phyloP scores from a whole-genome alignment of 2,888 invertebrate species.

The Lapara coniferarum region DNA sequence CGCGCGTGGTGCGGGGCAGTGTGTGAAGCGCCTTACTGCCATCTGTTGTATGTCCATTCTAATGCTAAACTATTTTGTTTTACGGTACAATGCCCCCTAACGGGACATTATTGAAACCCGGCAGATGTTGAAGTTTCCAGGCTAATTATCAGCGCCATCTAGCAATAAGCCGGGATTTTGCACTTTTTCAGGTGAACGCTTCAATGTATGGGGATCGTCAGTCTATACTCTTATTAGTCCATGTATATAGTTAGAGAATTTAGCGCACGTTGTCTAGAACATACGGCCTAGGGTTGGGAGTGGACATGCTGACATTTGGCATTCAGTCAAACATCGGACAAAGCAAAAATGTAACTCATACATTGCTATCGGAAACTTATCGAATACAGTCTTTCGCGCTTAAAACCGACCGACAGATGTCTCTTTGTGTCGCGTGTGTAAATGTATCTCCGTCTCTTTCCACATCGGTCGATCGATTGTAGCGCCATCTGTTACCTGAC shows the following conservation, averaged over 20 bases:
- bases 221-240: too few relatives aligned
- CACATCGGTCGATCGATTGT: slow-evolving; percentile 18
- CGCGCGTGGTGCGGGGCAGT: too few relatives aligned
- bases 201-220: too few relatives aligned
- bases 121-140: too few relatives aligned
- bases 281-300: neutral
- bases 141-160: too few relatives aligned
- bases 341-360: slow-evolving; percentile 9
- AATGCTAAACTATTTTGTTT: too few relatives aligned
- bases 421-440: slow-evolving; percentile 20
- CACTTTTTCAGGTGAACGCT: too few relatives aligned
- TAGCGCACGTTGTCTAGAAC: neutral
- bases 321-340: slow-evolving; percentile 22
- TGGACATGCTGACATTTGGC: neutral
- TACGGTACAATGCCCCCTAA: too few relatives aligned
- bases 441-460: neutral
- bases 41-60: too few relatives aligned
- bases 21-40: too few relatives aligned
- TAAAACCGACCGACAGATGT: slow-evolving; percentile 17
- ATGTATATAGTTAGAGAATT: slow-evolving; percentile 20
- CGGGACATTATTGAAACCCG: too few relatives aligned
- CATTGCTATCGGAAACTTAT: slow-evolving; percentile 45
- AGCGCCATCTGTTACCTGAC: slow-evolving; percentile 43
- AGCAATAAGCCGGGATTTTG: too few relatives aligned
- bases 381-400: slow-evolving; percentile 52